Conservation (phyloP, 2,797 vertebrate genomes). For the Distichodus sexfasciatus region DNA sequence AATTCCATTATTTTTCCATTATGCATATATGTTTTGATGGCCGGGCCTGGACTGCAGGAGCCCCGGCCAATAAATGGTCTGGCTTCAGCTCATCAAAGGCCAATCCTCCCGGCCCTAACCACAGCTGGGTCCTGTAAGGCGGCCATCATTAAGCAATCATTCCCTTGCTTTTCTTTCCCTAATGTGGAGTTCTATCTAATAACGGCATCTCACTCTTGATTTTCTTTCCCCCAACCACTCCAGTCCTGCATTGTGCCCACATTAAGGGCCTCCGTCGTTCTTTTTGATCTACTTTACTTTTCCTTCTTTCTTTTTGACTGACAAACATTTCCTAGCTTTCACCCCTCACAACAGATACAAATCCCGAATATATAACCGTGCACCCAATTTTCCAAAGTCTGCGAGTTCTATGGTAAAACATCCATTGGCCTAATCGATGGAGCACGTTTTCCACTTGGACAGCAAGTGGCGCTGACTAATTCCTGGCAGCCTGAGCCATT, state of each 20-base stretch:
- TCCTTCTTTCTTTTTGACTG: too few relatives aligned
- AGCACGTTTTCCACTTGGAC: slow-evolving; percentile 61
- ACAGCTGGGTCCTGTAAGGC: slow-evolving; percentile 74
- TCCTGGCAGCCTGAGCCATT: slow-evolving; percentile 65
- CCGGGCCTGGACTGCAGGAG: slow-evolving; percentile 53
- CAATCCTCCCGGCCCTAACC: slow-evolving; percentile 67
- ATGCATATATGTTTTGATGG: slow-evolving; percentile 75
- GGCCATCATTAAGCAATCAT: slow-evolving; percentile 73
- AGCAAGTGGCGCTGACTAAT: slow-evolving; percentile 55
- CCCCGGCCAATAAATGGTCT: slow-evolving; percentile 67
- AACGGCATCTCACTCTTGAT: slow-evolving; percentile 41
- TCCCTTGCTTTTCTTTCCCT: slow-evolving; percentile 58
- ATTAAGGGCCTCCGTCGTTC: slow-evolving; percentile 14
- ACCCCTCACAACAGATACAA: slow-evolving; percentile 59
- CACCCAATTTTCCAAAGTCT: slow-evolving; percentile 58
- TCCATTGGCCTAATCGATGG: slow-evolving; percentile 57
- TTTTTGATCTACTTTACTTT: slow-evolving; percentile 50
- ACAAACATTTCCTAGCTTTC: slow-evolving; percentile 52
- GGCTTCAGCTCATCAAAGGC: slow-evolving; percentile 73
- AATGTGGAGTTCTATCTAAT: slow-evolving; percentile 51
- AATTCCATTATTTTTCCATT: slow-evolving; percentile 80
- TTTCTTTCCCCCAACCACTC: slow-evolving; percentile 19
- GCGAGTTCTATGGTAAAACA: slow-evolving; percentile 64
- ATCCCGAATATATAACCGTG: slow-evolving; percentile 28
- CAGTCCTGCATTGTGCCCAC: slow-evolving; percentile 30